phyloP scores from a whole-genome alignment of 2,888 invertebrate species.

The Yponomeuta cagnagella region DNA sequence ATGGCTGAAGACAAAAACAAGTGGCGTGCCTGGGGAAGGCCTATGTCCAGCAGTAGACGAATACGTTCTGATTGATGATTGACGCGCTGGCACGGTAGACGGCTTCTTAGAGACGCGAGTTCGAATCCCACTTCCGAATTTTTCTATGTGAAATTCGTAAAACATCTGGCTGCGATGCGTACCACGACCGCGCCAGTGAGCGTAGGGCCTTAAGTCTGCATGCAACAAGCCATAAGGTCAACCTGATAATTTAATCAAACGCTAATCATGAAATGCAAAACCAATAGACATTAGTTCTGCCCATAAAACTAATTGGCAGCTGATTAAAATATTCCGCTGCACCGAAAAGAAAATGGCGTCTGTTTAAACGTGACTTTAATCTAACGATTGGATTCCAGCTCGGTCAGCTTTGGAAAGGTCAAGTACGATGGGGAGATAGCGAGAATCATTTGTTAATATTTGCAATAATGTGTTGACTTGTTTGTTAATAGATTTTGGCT shows the following conservation, averaged over 20 bases:
- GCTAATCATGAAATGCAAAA: neutral
- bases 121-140: too few relatives aligned
- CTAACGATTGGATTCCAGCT: neutral
- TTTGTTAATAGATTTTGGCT: neutral
- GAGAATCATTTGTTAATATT: neutral
- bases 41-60: too few relatives aligned
- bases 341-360: neutral
- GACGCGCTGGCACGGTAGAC: too few relatives aligned
- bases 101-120: too few relatives aligned
- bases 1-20: too few relatives aligned
- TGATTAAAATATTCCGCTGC: neutral
- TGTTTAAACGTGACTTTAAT: neutral
- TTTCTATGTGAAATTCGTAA: too few relatives aligned
- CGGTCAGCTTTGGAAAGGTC: constrained; percentile 7
- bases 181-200: too few relatives aligned
- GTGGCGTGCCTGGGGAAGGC: too few relatives aligned
- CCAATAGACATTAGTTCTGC: neutral
- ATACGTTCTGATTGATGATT: too few relatives aligned
- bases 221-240: too few relatives aligned
- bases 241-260: neutral
- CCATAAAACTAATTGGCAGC: neutral
- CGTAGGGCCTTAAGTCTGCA: too few relatives aligned
- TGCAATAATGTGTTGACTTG: constrained; percentile 3
- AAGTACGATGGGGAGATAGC: neutral
- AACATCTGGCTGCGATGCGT: too few relatives aligned